Evolutionary conservation across 1,140 invertebrate species (phyloP), one percentile per base, ranked within the genome.

Genomic region (Probaryconus sp.): DNA sequence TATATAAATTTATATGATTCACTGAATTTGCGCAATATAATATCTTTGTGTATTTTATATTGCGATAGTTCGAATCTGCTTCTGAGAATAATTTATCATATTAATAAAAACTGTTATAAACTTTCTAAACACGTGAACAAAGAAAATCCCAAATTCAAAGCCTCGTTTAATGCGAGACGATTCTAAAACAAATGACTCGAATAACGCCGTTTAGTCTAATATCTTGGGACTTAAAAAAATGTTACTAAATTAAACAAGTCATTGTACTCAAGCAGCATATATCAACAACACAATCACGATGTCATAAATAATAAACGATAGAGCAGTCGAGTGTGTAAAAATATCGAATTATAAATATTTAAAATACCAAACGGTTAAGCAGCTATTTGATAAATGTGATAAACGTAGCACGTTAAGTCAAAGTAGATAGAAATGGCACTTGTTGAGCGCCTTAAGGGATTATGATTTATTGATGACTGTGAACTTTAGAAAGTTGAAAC

Each of bases 391-490:
- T 58, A 63, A 70, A 70, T 55, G 35, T 48, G 65, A 69, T 69
- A 53, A 61, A 51, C 30, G 42, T 24, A 7, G 16, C 11, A 30
- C 35, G 35, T 4, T 9, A 35, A 68, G 60, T 60, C 33, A 58
- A 47, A 69, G 50, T 63, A 24, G 17, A 64, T 18, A 61, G 64
- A 73, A 74, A 55, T 65, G 70, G 76, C 74, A 80, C 78, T 80
- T 75, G 73, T 80, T 79, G 77, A 79, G 61, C 60, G 60, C 48
- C 9, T 60, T 50, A 60, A 61, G 42, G 56, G 37, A 74, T 70
- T 76, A 71, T 74, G 76, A 77, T 78, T 75, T 74, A 78, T 77
- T 56, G 70, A 71, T 48, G 40, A 45, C 61, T 50, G 18, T 21
- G 38, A 51, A 64, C 42, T 61, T 58, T 58, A 42, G 47, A 64